Percentiles rank a stretch among this genome's conserved stretches.
Conservation (phyloP, 2,797 vertebrate species). For the Eulemur rubriventer region DNA sequence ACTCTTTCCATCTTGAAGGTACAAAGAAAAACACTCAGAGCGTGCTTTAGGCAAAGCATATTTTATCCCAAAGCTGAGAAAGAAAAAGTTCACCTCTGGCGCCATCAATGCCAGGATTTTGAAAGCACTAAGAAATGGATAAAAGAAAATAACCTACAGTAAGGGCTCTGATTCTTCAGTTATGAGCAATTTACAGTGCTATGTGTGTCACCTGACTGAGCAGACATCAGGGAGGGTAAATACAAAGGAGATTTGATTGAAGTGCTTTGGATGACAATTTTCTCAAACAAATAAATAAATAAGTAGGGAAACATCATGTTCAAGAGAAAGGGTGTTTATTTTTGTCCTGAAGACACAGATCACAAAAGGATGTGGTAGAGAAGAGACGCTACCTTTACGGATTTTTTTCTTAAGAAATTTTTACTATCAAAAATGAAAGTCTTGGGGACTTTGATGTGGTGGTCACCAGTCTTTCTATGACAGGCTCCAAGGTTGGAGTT, state of each 20-base stretch:
- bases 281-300: conserved; percentile 55
- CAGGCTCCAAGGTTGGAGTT: background rate
- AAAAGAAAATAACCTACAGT: conserved; percentile 35
- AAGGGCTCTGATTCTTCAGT: conserved; percentile 48
- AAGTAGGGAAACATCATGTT: conserved; percentile 24
- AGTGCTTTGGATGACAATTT: conserved; percentile 41
- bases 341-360: conserved; percentile 33
- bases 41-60: conserved; percentile 57
- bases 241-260: conserved; percentile 31
- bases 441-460: background rate
- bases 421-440: conserved; percentile 56
- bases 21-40: conserved; percentile 62
- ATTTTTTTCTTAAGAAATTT: conserved; percentile 17
- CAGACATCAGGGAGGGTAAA: background rate
- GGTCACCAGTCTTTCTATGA: background rate
- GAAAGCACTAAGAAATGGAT: conserved; percentile 52
- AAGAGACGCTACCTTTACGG: background rate
- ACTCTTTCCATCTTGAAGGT: conserved; percentile 37
- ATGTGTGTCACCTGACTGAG: background rate
- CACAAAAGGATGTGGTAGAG: background rate
- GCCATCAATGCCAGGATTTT: conserved; percentile 44
- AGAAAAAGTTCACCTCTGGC: conserved; percentile 40
- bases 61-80: conserved; percentile 50
- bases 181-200: conserved; percentile 1
- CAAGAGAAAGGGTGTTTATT: conserved; percentile 38